phyloP scores from a whole-genome alignment of 2,797 vertebrate genomes.

The Gymnothorax reevesii region DNA sequence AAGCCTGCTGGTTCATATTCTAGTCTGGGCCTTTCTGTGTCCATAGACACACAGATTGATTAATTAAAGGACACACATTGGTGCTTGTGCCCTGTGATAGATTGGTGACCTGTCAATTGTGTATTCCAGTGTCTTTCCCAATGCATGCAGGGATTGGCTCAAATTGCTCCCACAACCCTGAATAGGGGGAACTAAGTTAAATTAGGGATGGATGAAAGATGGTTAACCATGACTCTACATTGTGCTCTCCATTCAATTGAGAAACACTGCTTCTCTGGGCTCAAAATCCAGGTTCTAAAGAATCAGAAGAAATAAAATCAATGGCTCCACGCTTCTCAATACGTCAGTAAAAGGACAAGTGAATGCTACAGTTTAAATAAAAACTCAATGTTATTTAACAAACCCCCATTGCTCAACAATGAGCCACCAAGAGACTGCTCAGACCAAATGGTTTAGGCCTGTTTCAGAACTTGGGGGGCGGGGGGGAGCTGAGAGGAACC shows the following conservation, averaged over 20 bases:
- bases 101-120: too few relatives aligned
- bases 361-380: conserved; percentile 61
- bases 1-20: too few relatives aligned
- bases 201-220: too few relatives aligned
- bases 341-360: conserved; percentile 46
- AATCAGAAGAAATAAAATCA: neutral
- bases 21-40: too few relatives aligned
- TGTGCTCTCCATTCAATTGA: neutral
- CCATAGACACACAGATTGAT: too few relatives aligned
- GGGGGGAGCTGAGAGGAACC: conserved; percentile 43
- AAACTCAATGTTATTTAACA: conserved; percentile 53
- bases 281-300: neutral
- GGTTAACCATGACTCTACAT: too few relatives aligned
- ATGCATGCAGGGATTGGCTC: too few relatives aligned
- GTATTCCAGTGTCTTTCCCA: too few relatives aligned
- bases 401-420: conserved; percentile 42
- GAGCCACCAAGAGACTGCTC: conserved; percentile 43
- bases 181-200: too few relatives aligned
- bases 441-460: conserved; percentile 58
- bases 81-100: too few relatives aligned
- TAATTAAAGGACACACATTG: too few relatives aligned
- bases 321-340: conserved; percentile 18
- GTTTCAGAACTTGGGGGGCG: conserved; percentile 47
- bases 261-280: conserved; percentile 19
- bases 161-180: too few relatives aligned